Evolutionary conservation across 2,113 vertebrate species (phyloP).

Genomic region (Lophotis ruficrista): DNA sequence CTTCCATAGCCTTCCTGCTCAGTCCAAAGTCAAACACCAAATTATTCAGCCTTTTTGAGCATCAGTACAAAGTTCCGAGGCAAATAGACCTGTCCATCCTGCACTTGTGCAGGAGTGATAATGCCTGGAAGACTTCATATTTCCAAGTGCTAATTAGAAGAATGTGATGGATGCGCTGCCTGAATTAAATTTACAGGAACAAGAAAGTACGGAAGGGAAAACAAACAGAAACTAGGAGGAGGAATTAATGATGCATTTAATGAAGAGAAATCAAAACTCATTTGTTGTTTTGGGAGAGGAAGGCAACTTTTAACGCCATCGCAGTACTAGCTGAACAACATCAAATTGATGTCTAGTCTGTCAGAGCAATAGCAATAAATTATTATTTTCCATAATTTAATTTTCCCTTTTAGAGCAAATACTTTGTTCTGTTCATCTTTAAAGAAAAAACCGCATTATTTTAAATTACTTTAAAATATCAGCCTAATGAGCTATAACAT

Average conservation of each 20-base stretch:
- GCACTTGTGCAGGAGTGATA: neutral
- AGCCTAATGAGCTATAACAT: constrained; percentile 45
- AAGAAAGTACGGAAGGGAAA: constrained; percentile 34
- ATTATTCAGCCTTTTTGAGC: neutral
- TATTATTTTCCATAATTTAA: neutral
- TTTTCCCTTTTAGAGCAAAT: constrained; percentile 41
- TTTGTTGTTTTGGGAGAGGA: constrained; percentile 38
- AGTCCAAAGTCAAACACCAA: neutral
- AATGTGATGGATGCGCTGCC: neutral
- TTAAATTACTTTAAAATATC: constrained; percentile 41
- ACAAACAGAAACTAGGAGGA: constrained; percentile 47
- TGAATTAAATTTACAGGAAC: constrained; percentile 11
- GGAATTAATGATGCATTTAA: constrained; percentile 58
- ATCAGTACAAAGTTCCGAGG: neutral
- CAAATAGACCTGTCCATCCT: neutral
- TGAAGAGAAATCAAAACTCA: constrained; percentile 41
- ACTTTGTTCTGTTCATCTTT: constrained; percentile 27
- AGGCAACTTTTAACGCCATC: neutral
- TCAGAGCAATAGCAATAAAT: constrained; percentile 18
- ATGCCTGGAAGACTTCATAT: neutral
- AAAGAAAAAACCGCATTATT: constrained; percentile 46
- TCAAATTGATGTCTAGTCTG: constrained; percentile 7
- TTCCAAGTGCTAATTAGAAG: neutral
- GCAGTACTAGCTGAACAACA: neutral
- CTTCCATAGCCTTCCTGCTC: neutral